These are phyloP conservation scores for Cetonia aurata DNA, from an alignment of 2,888 invertebrate species.

Conservation along the genomic window DNA sequence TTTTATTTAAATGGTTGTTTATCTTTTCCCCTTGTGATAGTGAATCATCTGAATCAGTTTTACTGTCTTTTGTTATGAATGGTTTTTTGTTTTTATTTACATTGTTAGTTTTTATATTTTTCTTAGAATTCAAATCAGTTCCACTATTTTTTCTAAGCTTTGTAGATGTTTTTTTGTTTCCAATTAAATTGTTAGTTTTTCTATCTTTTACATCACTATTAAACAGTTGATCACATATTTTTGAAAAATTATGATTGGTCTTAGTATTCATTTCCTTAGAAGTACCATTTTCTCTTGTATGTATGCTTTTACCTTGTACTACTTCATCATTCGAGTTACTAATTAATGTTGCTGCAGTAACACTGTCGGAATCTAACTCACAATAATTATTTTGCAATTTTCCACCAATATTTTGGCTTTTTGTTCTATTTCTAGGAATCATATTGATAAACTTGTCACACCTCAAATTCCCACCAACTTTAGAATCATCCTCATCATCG, in stretches of 20 bases:
- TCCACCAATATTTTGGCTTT: constrained; percentile 11
- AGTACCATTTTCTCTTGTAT: neutral
- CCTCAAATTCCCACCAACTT: constrained; percentile 6
- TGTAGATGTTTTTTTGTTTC: constrained; percentile 14
- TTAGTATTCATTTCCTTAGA: neutral
- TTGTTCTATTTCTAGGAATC: constrained; percentile 48
- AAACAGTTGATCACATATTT: neutral
- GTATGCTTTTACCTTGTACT: neutral
- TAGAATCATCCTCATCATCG: constrained; percentile 30
- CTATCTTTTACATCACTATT: neutral
- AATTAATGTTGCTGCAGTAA: neutral
- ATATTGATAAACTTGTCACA: constrained; percentile 24
- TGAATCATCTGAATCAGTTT: constrained; percentile 11
- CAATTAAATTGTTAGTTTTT: constrained; percentile 1
- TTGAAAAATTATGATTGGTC: neutral
- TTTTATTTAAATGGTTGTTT: neutral
- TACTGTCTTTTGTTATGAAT: neutral
- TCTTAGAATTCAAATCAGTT: no score
- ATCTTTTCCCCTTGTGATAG: neutral
- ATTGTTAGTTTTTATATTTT: neutral
- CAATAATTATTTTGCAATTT: neutral
- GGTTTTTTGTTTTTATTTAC: constrained; percentile 17
- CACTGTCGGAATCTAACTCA: neutral
- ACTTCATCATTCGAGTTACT: neutral
- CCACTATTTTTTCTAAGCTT: neutral